Percentiles rank a stretch among this genome's conserved stretches.
These are phyloP conservation scores for Ctenopoma kingsleyae DNA, from an alignment of 2,797 vertebrate species.

Conservation along the genomic window DNA sequence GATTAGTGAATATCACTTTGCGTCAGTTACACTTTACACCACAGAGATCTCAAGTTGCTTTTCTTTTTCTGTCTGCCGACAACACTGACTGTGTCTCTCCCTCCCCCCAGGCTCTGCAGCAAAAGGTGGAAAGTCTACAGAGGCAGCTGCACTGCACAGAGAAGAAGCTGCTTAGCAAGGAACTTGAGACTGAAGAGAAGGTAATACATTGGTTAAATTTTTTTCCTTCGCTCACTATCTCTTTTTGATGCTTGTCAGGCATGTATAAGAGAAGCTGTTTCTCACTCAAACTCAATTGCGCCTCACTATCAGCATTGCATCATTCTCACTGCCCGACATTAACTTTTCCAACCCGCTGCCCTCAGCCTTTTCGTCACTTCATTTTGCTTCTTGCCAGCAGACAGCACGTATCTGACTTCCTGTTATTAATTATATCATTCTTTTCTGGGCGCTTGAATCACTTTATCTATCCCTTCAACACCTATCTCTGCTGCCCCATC, in stretches of 20 bases:
- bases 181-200: constrained; percentile 91
- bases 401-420: constrained; percentile 1
- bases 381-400: constrained; percentile 1
- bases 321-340: constrained; percentile 10
- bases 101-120: constrained; percentile 88
- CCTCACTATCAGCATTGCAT: constrained; percentile 30
- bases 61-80: constrained; percentile 30
- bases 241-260: constrained; percentile 27
- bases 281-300: constrained; percentile 34
- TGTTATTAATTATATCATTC: constrained; percentile 12
- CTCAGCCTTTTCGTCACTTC: constrained; percentile 33
- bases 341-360: constrained; percentile 18
- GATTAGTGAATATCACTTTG: constrained; percentile 39
- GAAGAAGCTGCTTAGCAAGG: constrained; percentile 88
- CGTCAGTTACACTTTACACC: constrained; percentile 26
- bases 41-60: constrained; percentile 19
- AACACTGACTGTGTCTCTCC: constrained; percentile 39
- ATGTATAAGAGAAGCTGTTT: constrained; percentile 9
- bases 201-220: constrained; percentile 74
- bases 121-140: constrained; percentile 87
- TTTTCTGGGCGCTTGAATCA: neutral
- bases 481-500: constrained; percentile 10
- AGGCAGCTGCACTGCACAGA: constrained; percentile 82
- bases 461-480: neutral
- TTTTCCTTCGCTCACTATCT: constrained; percentile 11